These are phyloP conservation scores for Myotis davidii DNA, from an alignment of 2,113 vertebrate genomes.

Conservation along the genomic window DNA sequence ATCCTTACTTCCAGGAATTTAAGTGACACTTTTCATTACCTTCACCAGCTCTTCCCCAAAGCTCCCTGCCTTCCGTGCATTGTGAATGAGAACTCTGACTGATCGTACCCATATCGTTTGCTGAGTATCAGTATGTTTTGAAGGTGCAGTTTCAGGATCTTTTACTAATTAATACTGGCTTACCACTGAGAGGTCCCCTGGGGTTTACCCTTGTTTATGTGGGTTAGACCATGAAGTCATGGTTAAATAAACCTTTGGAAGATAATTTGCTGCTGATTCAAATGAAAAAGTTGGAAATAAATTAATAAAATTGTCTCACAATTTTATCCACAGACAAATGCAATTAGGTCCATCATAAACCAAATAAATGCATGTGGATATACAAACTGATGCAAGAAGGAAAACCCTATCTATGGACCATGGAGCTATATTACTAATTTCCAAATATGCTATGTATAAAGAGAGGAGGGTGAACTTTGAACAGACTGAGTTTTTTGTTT, in stretches of 20 bases:
- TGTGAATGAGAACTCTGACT: conserved; percentile 71
- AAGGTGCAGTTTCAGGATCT: conserved; percentile 81
- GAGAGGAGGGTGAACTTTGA: neutral
- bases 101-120: conserved; percentile 64
- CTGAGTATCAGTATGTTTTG: conserved; percentile 80
- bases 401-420: neutral
- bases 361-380: conserved; percentile 53
- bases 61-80: conserved; percentile 14
- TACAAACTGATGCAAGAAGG: conserved; percentile 36
- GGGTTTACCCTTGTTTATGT: conserved; percentile 83
- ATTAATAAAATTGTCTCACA: conserved; percentile 79
- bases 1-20: conserved; percentile 73
- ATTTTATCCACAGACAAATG: conserved; percentile 77
- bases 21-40: conserved; percentile 73
- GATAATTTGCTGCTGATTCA: conserved; percentile 82
- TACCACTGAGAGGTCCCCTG: conserved; percentile 75
- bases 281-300: conserved; percentile 82
- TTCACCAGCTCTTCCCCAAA: conserved; percentile 30
- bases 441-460: neutral
- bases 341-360: conserved; percentile 68
- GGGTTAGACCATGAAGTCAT: conserved; percentile 83
- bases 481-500: neutral
- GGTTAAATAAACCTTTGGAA: conserved; percentile 79
- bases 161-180: conserved; percentile 87
- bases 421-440: neutral